Evolutionary conservation across 1,140 invertebrate species (phyloP).

Genomic region (Drepana arcuata): DNA sequence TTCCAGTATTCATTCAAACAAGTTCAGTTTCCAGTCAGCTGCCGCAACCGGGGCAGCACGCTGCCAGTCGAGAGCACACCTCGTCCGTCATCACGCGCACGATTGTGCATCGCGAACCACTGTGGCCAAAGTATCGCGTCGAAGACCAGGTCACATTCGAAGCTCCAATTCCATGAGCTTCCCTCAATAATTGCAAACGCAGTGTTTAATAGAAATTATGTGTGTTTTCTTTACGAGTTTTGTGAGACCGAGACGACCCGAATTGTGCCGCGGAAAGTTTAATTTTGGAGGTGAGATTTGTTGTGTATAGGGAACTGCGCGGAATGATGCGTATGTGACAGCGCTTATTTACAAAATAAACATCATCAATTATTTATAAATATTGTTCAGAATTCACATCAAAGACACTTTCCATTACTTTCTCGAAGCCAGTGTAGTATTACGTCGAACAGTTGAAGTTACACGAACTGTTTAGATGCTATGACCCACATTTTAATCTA

Average conservation of each 20-base stretch:
- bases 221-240: no score
- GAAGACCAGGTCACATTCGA: no score
- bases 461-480: no score
- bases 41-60: neutral
- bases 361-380: slow-evolving; percentile 4
- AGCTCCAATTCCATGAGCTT: slow-evolving; percentile 10
- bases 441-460: no score
- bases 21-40: neutral
- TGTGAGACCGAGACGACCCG: no score
- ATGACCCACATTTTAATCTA: no score
- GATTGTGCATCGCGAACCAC: no score
- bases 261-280: slow-evolving; percentile 2
- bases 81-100: slow-evolving; percentile 10
- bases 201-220: slow-evolving; percentile 12
- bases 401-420: no score
- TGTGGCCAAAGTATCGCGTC: no score
- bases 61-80: slow-evolving; percentile 11
- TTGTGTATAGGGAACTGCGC: slow-evolving; percentile 4
- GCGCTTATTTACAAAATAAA: slow-evolving; percentile 12
- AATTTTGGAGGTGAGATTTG: slow-evolving; percentile 14
- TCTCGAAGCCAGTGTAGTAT: no score
- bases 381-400: no score
- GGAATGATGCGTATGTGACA: slow-evolving; percentile 7
- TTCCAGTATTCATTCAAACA: slow-evolving; percentile 1
- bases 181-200: slow-evolving; percentile 2